A percentile compares a stretch with the other conserved stretches of the same genome.
phyloP scores from a whole-genome alignment of 2,888 invertebrate species.

The Drosophila macrothrix region DNA sequence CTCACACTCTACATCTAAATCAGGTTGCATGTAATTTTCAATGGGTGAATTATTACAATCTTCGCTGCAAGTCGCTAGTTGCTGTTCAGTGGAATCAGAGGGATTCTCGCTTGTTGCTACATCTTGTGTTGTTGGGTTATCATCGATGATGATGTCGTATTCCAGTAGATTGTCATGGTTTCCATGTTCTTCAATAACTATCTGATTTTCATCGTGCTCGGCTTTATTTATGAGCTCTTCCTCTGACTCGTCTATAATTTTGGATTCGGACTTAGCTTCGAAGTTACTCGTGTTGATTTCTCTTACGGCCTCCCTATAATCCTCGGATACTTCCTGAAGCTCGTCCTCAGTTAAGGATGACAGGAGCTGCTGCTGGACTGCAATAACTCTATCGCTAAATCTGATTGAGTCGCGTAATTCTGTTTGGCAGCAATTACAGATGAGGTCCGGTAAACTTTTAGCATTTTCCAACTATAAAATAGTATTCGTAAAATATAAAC shows the following conservation, averaged over 20 bases:
- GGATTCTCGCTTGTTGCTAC: not conserved
- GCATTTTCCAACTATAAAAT: conserved; percentile 39
- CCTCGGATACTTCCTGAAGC: conserved; percentile 29
- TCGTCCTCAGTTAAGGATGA: conserved; percentile 38
- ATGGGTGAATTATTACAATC: not conserved
- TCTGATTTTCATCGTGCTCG: not conserved
- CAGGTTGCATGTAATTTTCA: conserved; percentile 11
- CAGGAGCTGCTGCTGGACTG: conserved; percentile 45
- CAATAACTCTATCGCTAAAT: conserved; percentile 53
- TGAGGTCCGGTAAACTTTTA: conserved; percentile 45
- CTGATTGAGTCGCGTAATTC: conserved; percentile 41
- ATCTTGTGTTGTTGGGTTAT: conserved; percentile 15
- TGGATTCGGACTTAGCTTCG: conserved; percentile 12
- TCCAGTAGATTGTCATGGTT: conserved; percentile 25
- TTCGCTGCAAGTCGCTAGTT: conserved; percentile 11
- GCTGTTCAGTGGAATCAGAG: not conserved
- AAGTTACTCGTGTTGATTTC: not conserved
- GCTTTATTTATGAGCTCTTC: conserved; percentile 15
- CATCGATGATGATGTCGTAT: conserved; percentile 44
- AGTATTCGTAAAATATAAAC: not conserved
- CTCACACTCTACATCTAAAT: conserved; percentile 27
- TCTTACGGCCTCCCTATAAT: conserved; percentile 31
- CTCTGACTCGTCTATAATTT: not conserved
- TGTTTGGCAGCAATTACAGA: conserved; percentile 49
- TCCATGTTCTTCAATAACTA: conserved; percentile 3